Evolutionary conservation across 2,888 invertebrate genomes (phyloP), one percentile per base, ranked within the genome.

Genomic region (Leptothorax acervorum): DNA sequence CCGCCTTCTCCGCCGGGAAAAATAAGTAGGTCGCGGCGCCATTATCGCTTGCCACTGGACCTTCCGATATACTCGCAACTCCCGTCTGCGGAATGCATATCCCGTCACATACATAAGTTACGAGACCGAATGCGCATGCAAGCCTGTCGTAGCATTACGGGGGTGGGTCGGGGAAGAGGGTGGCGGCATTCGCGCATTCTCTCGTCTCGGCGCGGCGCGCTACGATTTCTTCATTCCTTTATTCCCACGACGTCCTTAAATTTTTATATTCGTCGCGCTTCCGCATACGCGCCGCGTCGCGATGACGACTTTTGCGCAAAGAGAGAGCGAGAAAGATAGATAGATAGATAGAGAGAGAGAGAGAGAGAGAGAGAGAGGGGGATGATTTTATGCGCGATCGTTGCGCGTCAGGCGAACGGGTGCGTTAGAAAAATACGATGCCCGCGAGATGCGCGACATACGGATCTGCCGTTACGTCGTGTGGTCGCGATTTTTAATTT

Each of bases 41-140:
- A 90, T 92, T 92, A 91, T 91, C 90, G 87, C 87, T 88, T 85
- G 83, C 87, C 82, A 86, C 87, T 86, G 89, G 85, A 87, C 88
- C 75, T 85, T 75, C 82, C 87, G 82, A 75, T 68, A 42, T 66
- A 74, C 62, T 28, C 42, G 66, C 48, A 23, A 39, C 51, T 48
- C 35, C 45, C 15, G 18, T 12, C 28, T 28, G 57, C 76, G 81
- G n/a, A 42, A 62, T 68, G 39, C 31, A 60, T 48, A 62, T 57
- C 28, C 53, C 23, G 62, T 63, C 63, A 63, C 28, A 28, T 73
- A 48, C 82, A 70, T 63, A 76, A 76, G 53, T 82, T 57, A 42
- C 55, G 63, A 51, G 66, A 79, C 60, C 66, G 28, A 81, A 83
- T 23, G 76, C 75, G 62, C 63, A 45, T 51, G 51, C 18, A 65